phyloP scores from a whole-genome alignment of 1,140 invertebrate genomes.

The Caenorhabditis elegans region DNA sequence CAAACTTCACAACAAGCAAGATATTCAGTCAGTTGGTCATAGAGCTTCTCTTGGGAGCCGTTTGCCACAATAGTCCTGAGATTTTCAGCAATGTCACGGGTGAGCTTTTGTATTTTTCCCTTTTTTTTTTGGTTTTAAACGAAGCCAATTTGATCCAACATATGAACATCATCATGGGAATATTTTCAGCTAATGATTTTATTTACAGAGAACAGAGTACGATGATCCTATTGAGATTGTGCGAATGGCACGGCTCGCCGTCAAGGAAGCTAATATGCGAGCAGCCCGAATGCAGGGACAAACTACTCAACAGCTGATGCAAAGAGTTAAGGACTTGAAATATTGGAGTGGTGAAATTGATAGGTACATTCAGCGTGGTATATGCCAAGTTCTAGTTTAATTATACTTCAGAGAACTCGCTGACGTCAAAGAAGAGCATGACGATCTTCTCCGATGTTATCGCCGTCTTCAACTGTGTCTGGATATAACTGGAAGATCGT shows the following conservation, averaged over 20 bases:
- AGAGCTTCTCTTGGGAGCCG: background rate
- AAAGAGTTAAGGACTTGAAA: slow-evolving; percentile 61
- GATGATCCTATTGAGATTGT: slow-evolving; percentile 61
- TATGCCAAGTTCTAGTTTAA: too few relatives aligned
- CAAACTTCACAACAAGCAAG: too few relatives aligned
- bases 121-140: too few relatives aligned
- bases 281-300: slow-evolving; percentile 58
- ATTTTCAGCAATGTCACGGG: slow-evolving; percentile 33
- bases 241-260: slow-evolving; percentile 56
- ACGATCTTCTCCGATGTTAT: slow-evolving; percentile 56
- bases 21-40: background rate
- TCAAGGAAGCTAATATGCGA: slow-evolving; percentile 60
- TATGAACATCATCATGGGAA: too few relatives aligned
- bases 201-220: slow-evolving; percentile 48
- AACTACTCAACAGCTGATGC: slow-evolving; percentile 61
- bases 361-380: slow-evolving; percentile 35
- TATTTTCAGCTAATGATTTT: too few relatives aligned
- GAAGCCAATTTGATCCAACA: too few relatives aligned
- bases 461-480: slow-evolving; percentile 51
- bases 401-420: slow-evolving; percentile 52
- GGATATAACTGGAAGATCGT: slow-evolving; percentile 53
- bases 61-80: background rate
- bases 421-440: slow-evolving; percentile 60
- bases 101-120: background rate
- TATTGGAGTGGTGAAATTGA: slow-evolving; percentile 63